Percentiles rank a stretch among this genome's conserved stretches.
Evolutionary conservation across 2,888 invertebrate species (phyloP).

Genomic region (Meteorus colon): DNA sequence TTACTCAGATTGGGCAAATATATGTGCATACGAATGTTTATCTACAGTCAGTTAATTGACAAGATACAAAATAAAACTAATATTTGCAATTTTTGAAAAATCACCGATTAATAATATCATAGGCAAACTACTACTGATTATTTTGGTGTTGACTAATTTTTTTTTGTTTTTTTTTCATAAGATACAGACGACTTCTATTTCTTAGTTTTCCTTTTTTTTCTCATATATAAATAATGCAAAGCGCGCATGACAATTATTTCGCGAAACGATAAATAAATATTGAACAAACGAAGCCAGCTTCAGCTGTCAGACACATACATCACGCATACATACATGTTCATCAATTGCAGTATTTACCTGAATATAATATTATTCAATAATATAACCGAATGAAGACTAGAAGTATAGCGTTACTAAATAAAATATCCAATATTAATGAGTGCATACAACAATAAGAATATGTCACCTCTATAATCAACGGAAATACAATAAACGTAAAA

Average conservation of each 20-base stretch:
- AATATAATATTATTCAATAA: not conserved
- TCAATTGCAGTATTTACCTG: not conserved
- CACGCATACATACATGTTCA: not conserved
- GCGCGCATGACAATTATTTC: not conserved
- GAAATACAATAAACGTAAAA: slow-evolving; percentile 11
- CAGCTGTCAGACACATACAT: not conserved
- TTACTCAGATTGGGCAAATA: not conserved
- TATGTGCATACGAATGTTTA: not conserved
- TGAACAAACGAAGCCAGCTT: not conserved
- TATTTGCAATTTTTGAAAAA: not conserved
- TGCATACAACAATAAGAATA: not conserved
- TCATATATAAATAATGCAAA: not conserved
- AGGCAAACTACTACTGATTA: not conserved
- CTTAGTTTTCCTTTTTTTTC: not conserved
- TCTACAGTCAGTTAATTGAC: not conserved
- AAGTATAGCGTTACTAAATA: not conserved
- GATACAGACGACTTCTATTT: not conserved
- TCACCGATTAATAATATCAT: not conserved
- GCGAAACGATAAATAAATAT: not conserved
- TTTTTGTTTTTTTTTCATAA: not conserved
- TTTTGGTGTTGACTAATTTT: not conserved
- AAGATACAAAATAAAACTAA: not conserved
- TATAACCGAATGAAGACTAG: slow-evolving; percentile 5
- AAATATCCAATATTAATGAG: slow-evolving; percentile 4
- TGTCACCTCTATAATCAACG: not conserved